Evolutionary conservation across 1,140 invertebrate species (phyloP), one percentile per base, ranked within the genome.

Genomic region (Aphelenchoides fujianensis): DNA sequence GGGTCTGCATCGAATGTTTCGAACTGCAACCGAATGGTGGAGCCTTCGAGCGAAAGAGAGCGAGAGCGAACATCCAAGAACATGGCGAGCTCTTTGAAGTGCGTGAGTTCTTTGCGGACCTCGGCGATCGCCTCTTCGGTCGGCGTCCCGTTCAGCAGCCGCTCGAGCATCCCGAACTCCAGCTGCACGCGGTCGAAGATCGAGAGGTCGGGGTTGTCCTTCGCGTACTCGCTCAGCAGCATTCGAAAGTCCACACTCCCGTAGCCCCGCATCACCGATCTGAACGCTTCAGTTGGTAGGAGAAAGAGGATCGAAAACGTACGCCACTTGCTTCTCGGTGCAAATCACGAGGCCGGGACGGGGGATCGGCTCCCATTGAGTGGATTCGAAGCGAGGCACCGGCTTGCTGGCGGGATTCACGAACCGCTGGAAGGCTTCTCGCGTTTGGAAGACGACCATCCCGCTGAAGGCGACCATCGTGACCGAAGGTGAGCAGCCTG

Each of bases 321-420:
- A 74, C 73, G 62, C 41, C 32, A 48, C 59, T 28, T 74, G 74
- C 27, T 78, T 76, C 5, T 23, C 61, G 37, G 53, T 9, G 41
- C 74, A 75, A n/a, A 75, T 48, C n/a, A 77, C 32, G 48, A 75
- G 62, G 2, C 34, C 31, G 7, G 74, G 74, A 30, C 64, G 75
- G 7, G 34, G 30, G 53, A 66, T 66, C 1, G 30, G n/a, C 12
- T 66, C 36, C 27, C 12, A 16, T 16, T 12, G 16, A 12, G 16
- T 41, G 12, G 36, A 12, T 36, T 66, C 36, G 32, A 66, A 66
- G 2, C 32, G 31, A 0, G 63, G 63, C 1, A 36, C 31, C 16
- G 63, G 63, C 32, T 36, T 37, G 1, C 16, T 34, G 1, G 63
- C 1, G 27, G 63, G 63, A 35, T 66, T 30, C 28, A 36, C 9